Conservation (phyloP, 2,113 vertebrate genomes). For the Aspidoscelis tigris region DNA sequence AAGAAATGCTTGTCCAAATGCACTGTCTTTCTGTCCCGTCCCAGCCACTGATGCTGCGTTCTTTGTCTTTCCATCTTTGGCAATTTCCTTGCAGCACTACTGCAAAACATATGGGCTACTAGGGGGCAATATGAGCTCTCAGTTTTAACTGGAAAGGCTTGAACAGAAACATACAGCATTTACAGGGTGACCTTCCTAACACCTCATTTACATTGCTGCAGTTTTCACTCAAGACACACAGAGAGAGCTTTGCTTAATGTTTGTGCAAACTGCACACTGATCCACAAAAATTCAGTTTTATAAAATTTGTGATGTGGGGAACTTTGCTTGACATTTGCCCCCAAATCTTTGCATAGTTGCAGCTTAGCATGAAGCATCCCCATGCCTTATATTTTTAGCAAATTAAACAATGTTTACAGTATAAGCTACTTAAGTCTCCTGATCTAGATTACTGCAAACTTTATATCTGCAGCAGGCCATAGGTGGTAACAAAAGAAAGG, state of each 20-base stretch:
- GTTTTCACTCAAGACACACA: too few species aligned
- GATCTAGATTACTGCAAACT: not conserved
- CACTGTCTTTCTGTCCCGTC: not conserved
- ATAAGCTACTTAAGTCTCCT: not conserved
- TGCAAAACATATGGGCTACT: not conserved
- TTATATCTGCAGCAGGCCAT: not conserved
- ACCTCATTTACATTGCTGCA: too few species aligned
- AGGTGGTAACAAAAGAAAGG: too few species aligned
- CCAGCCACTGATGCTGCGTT: not conserved
- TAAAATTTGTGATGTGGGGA: too few species aligned
- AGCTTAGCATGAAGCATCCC: too few species aligned
- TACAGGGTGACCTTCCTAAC: not conserved
- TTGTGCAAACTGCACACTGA: too few species aligned
- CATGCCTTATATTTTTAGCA: too few species aligned
- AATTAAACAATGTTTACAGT: not conserved
- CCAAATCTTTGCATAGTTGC: too few species aligned
- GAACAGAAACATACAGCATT: not conserved
- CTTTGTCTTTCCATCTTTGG: not conserved
- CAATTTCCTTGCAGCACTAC: conserved; percentile 12
- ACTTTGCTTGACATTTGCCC: too few species aligned
- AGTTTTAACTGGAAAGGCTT: not conserved
- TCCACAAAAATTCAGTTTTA: too few species aligned
- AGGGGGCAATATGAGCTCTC: not conserved
- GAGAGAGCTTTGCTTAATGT: too few species aligned
- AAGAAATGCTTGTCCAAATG: not conserved